These are phyloP conservation scores for Paralichthys olivaceus DNA, from an alignment of 2,113 vertebrate species.

Conservation along the genomic window DNA sequence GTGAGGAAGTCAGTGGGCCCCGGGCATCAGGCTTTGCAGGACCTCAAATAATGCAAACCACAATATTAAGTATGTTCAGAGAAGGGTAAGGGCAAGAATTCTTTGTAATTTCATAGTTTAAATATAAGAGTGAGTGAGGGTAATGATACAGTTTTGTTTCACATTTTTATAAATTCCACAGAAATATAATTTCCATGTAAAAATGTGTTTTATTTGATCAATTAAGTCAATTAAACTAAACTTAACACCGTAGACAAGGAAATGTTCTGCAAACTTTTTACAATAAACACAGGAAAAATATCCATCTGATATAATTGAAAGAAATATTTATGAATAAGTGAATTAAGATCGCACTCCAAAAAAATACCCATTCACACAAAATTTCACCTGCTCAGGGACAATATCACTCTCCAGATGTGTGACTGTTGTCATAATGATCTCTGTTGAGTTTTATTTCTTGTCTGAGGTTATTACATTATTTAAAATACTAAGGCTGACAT, in stretches of 20 bases:
- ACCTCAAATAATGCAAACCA: constrained; percentile 55
- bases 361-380: no score
- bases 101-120: constrained; percentile 5
- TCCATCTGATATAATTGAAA: neutral
- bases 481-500: neutral
- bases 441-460: no score
- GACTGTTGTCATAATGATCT: no score
- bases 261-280: no score
- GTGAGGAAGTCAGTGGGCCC: constrained; percentile 58
- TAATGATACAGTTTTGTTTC: no score
- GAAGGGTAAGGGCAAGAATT: constrained; percentile 10
- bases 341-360: no score
- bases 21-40: constrained; percentile 37
- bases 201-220: neutral
- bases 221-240: neutral
- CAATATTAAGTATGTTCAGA: constrained; percentile 42
- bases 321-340: neutral
- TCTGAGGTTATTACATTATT: neutral
- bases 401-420: no score
- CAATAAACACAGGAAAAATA: no score
- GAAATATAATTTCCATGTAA: neutral
- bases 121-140: neutral
- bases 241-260: no score
- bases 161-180: no score
- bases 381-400: no score